Base-by-base conservation (phyloP, 2,113 vertebrate genomes). In the Rhinoptilus africanus region DNA sequence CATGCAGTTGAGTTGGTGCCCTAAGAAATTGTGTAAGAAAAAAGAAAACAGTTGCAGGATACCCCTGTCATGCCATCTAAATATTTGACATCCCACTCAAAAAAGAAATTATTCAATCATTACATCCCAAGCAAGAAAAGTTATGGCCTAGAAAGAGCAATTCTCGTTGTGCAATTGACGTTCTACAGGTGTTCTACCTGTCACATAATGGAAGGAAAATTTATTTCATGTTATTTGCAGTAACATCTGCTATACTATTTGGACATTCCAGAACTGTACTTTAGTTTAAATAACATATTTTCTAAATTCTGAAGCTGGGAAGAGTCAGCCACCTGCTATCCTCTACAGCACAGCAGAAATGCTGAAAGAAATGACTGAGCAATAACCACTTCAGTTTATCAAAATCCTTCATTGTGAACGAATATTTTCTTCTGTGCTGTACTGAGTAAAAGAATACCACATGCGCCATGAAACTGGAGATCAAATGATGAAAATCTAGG, bases 401-500 rank as follows among this genome's bases (percentile, higher is more conserved):
- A 50, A 66, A 67, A 50, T 62, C 53, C 37, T 35, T 30, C 35
- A n/a, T 7, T 2, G 8, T 3, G 23, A 59, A 1, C 2, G 2
- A 24, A 56, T 75, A 34, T 45, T n/a, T 53, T 48, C 24, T 48
- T 64, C 39, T 53, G 23, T 2, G 10, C 3, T 45, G 3, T 8
- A n/a, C 85, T 54, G 85, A 67, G 39, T 39, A 41, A 63, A 63
- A 63, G 62, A 69, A 30, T 10, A 60, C 9, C 0, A 0, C 12
- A 35, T 18, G 43, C 0, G 0, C 30, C 37, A 19, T 19, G 9
- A 77, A 62, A 8, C 0, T 48, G 21, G 23, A 80, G 34, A 60
- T 27, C 3, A 51, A 57, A 81, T 39, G 2, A 39, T 24, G 28
- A 57, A 80, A 80, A 76, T 39, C 54, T 43, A 80, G 39, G 34